phyloP scores from a whole-genome alignment of 2,113 vertebrate genomes.

The Pipra filicauda region DNA sequence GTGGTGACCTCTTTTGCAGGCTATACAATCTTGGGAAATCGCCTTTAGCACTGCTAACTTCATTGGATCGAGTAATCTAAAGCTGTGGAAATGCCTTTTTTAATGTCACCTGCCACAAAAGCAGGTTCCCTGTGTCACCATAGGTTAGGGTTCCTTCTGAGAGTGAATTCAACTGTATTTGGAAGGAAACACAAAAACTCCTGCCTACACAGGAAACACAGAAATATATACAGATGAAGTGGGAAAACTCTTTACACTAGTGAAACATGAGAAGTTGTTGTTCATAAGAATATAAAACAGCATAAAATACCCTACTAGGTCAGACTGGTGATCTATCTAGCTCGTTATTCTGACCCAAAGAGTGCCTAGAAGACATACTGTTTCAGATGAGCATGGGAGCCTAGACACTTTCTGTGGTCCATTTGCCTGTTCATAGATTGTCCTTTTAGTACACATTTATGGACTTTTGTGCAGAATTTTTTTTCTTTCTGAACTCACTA shows the following conservation, averaged over 20 bases:
- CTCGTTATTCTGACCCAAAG: neutral
- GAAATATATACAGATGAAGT: neutral
- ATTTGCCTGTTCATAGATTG: neutral
- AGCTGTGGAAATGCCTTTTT: neutral
- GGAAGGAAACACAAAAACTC: neutral
- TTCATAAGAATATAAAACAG: neutral
- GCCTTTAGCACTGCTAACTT: neutral
- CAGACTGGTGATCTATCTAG: neutral
- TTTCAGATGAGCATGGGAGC: neutral
- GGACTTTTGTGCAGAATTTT: neutral
- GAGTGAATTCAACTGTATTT: neutral
- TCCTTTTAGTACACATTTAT: neutral
- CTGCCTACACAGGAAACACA: accelerated
- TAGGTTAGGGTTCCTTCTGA: neutral
- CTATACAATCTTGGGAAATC: neutral
- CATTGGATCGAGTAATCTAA: neutral
- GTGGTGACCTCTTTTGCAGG: neutral
- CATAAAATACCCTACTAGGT: neutral
- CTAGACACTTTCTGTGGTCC: neutral
- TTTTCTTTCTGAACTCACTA: neutral
- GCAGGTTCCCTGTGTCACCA: neutral
- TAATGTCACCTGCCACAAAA: neutral
- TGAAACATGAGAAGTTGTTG: neutral
- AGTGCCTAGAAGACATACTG: neutral
- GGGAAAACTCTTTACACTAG: neutral